phyloP scores from a whole-genome alignment of 2,888 invertebrate genomes.

The Philereme transversata region DNA sequence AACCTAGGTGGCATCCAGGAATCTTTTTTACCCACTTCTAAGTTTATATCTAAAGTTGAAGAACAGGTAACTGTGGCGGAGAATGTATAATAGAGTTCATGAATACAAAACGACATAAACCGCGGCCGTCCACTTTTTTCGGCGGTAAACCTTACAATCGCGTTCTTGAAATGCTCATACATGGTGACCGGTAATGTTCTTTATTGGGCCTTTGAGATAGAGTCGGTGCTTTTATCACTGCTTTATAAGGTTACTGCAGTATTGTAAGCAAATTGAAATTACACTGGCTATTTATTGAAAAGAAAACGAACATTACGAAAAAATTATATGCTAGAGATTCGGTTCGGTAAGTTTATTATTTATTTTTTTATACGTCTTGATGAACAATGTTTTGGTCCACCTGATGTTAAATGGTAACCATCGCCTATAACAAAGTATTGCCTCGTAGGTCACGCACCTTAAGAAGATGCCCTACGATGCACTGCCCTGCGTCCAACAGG shows the following conservation, averaged over 20 bases:
- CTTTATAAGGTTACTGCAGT: slow-evolving; percentile 14
- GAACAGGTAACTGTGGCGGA: no score
- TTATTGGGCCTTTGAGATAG: slow-evolving; percentile 21
- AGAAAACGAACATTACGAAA: slow-evolving; percentile 10
- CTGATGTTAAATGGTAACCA: no score
- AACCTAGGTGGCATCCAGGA: no score
- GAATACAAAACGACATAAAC: slow-evolving; percentile 1
- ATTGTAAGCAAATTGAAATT: slow-evolving; percentile 24
- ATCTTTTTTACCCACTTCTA: no score
- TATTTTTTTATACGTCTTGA: no score
- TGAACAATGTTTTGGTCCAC: no score
- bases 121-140: slow-evolving; percentile 27
- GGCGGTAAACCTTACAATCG: slow-evolving; percentile 30
- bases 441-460: no score
- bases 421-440: no score
- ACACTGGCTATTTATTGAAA: slow-evolving; percentile 15
- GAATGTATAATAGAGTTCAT: background rate
- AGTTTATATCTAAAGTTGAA: no score
- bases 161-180: slow-evolving; percentile 29
- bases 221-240: slow-evolving; percentile 11
- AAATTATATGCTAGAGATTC: background rate
- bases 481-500: no score
- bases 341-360: no score
- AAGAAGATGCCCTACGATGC: no score
- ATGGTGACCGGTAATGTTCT: slow-evolving; percentile 26